These are phyloP conservation scores for Taenaris catops DNA, from an alignment of 2,888 invertebrate species.

Conservation along the genomic window DNA sequence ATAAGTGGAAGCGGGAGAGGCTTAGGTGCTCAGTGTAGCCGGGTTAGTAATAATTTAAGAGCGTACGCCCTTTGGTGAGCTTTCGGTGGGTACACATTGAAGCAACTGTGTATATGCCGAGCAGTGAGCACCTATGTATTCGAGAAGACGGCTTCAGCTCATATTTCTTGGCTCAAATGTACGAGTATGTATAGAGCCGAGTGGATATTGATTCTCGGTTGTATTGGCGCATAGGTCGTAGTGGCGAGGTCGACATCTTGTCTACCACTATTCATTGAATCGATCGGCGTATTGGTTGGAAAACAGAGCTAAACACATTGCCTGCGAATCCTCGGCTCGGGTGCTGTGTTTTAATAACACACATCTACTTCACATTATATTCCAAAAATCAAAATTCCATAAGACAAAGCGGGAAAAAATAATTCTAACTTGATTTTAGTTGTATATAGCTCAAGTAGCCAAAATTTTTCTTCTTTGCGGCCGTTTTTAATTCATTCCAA, in stretches of 20 bases:
- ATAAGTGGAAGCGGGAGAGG: slow-evolving; percentile 36
- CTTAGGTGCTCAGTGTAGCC: slow-evolving; percentile 61
- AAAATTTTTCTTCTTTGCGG: too few species aligned
- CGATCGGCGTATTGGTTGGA: too few species aligned
- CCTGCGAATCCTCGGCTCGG: too few species aligned
- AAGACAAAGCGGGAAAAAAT: too few species aligned
- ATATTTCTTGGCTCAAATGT: slow-evolving; percentile 4
- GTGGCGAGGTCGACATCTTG: not conserved
- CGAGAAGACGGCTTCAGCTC: slow-evolving; percentile 9
- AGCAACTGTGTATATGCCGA: slow-evolving; percentile 16
- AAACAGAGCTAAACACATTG: too few species aligned
- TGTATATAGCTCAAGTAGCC: too few species aligned
- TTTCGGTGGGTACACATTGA: slow-evolving; percentile 24
- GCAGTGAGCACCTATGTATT: slow-evolving; percentile 12
- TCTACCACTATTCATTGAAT: too few species aligned
- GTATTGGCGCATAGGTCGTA: not conserved
- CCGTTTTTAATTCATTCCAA: too few species aligned
- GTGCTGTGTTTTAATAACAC: too few species aligned
- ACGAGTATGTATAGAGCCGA: not conserved
- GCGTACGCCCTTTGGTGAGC: slow-evolving; percentile 64
- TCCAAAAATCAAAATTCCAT: too few species aligned
- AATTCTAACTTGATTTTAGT: too few species aligned
- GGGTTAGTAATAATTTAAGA: slow-evolving; percentile 64
- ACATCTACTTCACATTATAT: too few species aligned
- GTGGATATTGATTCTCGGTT: slow-evolving; percentile 12